phyloP scores from a whole-genome alignment of 2,797 vertebrate genomes.

The Apodemus agrarius region DNA sequence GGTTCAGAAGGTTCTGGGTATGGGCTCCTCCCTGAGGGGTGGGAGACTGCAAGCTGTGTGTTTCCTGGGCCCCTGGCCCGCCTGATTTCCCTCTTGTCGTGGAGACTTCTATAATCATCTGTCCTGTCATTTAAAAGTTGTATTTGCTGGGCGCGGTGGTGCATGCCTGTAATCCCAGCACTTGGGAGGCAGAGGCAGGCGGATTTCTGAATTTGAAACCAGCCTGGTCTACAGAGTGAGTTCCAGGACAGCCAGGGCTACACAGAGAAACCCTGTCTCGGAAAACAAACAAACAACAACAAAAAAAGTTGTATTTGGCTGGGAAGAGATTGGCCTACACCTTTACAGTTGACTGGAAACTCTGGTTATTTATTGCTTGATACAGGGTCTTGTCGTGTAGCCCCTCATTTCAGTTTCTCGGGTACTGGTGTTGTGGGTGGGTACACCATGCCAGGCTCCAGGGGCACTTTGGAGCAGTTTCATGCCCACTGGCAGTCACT shows the following conservation, averaged over 20 bases:
- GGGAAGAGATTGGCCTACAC: background rate
- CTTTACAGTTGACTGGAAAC: background rate
- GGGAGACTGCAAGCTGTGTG: background rate
- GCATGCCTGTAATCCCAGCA: too few species aligned
- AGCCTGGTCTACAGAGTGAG: too few species aligned
- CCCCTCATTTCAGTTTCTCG: background rate
- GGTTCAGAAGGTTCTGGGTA: background rate
- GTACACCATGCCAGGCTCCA: background rate
- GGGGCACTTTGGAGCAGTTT: background rate
- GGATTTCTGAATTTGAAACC: too few species aligned
- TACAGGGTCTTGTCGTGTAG: background rate
- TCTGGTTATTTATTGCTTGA: background rate
- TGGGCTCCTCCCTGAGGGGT: accelerated
- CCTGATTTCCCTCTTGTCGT: background rate
- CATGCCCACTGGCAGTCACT: background rate
- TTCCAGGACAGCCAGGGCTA: too few species aligned
- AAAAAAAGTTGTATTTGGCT: background rate
- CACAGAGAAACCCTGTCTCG: too few species aligned
- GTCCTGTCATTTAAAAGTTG: background rate
- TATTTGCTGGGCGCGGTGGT: too few species aligned
- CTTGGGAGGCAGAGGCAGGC: too few species aligned
- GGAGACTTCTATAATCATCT: background rate
- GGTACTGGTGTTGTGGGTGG: background rate
- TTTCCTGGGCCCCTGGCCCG: background rate
- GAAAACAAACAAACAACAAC: too few species aligned